Percentiles rank a stretch among this genome's conserved stretches.
Conservation (phyloP, 1,140 invertebrate genomes). For the Sinonovacula constricta region DNA sequence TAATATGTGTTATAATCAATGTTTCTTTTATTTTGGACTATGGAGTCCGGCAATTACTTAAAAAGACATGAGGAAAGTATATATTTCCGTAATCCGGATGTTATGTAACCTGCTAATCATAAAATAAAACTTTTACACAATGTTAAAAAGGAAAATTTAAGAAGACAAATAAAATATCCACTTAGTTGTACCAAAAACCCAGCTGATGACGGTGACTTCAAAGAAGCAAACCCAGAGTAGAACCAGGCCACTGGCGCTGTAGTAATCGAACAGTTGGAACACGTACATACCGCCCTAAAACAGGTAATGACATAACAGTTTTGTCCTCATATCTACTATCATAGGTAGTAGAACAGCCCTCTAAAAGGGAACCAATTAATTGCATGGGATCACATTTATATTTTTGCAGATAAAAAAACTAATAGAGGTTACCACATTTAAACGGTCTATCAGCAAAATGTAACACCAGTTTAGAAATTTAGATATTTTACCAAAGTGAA, state of each 20-base stretch:
- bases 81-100: not conserved
- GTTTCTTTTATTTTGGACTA: not conserved
- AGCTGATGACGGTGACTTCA: constrained; percentile 56
- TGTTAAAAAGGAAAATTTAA: no score
- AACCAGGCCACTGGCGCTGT: constrained; percentile 61
- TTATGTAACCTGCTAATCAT: not conserved
- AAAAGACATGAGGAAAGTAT: constrained; percentile 6
- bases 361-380: no score
- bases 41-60: not conserved
- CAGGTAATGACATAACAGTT: no score
- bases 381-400: no score
- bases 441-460: no score
- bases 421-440: no score
- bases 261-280: constrained; percentile 79
- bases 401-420: no score
- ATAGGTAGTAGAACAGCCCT: no score
- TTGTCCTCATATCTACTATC: no score
- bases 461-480: no score
- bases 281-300: constrained; percentile 77
- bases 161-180: no score
- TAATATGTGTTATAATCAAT: not conserved
- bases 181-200: constrained; percentile 63
- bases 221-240: constrained; percentile 67
- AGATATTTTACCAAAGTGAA: no score
- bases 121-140: not conserved